Evolutionary conservation across 2,888 invertebrate species (phyloP), one percentile per base, ranked within the genome.

Genomic region (Nymphalis polychloros): DNA sequence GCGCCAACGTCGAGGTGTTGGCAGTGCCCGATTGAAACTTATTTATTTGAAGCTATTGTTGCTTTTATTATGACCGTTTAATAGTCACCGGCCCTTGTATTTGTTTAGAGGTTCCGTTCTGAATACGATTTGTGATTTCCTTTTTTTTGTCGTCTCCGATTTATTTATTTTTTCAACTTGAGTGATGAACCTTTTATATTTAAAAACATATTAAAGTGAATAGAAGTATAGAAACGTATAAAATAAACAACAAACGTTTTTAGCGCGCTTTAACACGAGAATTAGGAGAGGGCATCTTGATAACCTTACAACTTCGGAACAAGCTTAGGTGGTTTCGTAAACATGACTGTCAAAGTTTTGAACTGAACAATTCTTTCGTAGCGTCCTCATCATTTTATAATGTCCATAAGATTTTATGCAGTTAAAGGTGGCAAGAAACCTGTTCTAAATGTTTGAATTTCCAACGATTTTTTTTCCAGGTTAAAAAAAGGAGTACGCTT

Each of bases 1-100:
- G 92, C 92, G 92, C 92, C 91, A 84, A 77, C 77, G 72, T 69
- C 59, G 77, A 78, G 84, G 88, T 89, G 89, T 90, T 88, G 81
- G 84, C 85, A 85, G 75, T 76, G 79, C 76, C 71, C 78, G 75
- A 81, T 83, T 79, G 72, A 82, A 83, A 79, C 77, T 81, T 79
- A 81, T 72, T 79, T 77, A 75, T 83, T 84, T 76, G 78, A 77
- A 73, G 71, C 67, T 73, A 71, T 79, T 79, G 77, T 75, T 77
- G 79, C 79, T 73, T 77, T 79, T 76, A 75, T 76, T 77, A 77
- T 73, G 73, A 74, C 68, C 68, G 71, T 75, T 75, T 76, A 72
- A 72, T 75, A 73, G 73, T 72, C 71, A 63, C 62, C 67, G 70
- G 63, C 59, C 64, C 69, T 67, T 71, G 68, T 64, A 67, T 71